Percentiles rank a stretch among this genome's conserved stretches.
Conservation (phyloP, 2,113 vertebrate genomes). For the Puffinus mauretanicus region DNA sequence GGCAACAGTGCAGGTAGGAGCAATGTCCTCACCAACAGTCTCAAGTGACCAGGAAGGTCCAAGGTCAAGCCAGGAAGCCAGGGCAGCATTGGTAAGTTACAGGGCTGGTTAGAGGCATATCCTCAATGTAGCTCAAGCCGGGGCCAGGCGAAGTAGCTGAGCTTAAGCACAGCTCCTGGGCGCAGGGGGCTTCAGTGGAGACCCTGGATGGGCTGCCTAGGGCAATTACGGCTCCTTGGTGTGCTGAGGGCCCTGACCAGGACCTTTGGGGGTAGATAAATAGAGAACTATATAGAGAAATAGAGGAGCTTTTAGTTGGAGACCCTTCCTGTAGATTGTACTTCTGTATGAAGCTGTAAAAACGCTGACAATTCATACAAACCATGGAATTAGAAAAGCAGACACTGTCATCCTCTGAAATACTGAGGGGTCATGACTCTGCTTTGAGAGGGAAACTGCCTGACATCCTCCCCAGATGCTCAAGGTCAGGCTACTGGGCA, state of each 20-base stretch:
- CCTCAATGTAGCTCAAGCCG: neutral
- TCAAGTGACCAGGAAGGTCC: neutral
- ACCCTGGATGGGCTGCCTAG: neutral
- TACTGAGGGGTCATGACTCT: neutral
- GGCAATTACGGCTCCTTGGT: neutral
- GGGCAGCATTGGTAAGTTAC: neutral
- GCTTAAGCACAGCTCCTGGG: neutral
- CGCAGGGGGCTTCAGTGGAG: neutral
- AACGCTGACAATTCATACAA: neutral
- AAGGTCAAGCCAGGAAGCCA: neutral
- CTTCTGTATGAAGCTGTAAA: neutral
- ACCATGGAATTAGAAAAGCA: neutral
- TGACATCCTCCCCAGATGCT: neutral
- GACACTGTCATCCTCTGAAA: neutral
- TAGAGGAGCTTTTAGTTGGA: neutral
- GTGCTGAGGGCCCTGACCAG: neutral
- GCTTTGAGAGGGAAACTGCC: neutral
- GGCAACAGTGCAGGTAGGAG: neutral
- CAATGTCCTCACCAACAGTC: neutral
- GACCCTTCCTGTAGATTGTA: neutral
- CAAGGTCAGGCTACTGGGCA: neutral
- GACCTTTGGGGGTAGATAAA: fast-evolving
- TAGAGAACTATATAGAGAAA: neutral
- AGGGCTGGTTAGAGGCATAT: neutral
- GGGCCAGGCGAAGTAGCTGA: neutral